A percentile compares a stretch with the other conserved stretches of the same genome.
phyloP scores from a whole-genome alignment of 2,113 vertebrate genomes.

The Phaethon lepturus region DNA sequence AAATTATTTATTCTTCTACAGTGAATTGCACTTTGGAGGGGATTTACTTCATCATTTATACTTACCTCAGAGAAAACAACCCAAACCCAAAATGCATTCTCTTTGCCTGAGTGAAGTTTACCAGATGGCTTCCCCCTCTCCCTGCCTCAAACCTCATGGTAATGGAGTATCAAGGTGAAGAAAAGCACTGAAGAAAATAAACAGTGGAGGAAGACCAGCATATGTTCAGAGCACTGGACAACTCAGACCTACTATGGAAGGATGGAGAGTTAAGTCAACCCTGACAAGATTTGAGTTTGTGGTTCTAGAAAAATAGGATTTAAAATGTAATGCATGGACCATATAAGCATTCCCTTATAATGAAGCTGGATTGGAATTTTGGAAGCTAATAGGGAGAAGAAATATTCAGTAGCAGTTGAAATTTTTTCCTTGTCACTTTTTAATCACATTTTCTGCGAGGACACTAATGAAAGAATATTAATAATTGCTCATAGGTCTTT shows the following conservation, averaged over 20 bases:
- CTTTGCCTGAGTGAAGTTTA: neutral
- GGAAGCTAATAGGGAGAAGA: neutral
- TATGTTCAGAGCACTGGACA: neutral
- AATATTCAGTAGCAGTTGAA: neutral
- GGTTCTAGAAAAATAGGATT: neutral
- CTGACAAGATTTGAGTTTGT: neutral
- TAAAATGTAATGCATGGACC: neutral
- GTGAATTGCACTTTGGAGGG: neutral
- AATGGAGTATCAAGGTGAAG: neutral
- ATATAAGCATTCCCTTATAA: neutral
- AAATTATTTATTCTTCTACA: neutral
- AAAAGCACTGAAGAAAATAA: neutral
- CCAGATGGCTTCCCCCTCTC: neutral
- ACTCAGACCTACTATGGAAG: neutral
- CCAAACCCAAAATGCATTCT: neutral
- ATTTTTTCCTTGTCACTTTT: neutral
- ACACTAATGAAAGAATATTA: neutral
- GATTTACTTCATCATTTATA: neutral
- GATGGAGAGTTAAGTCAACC: neutral
- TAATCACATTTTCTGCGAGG: neutral
- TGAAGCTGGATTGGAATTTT: neutral
- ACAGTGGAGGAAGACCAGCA: neutral
- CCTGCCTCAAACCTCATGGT: neutral
- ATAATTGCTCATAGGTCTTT: neutral
- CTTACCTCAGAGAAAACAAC: neutral